Evolutionary conservation across 2,888 invertebrate genomes (phyloP).

Genomic region (Morpho helenor): DNA sequence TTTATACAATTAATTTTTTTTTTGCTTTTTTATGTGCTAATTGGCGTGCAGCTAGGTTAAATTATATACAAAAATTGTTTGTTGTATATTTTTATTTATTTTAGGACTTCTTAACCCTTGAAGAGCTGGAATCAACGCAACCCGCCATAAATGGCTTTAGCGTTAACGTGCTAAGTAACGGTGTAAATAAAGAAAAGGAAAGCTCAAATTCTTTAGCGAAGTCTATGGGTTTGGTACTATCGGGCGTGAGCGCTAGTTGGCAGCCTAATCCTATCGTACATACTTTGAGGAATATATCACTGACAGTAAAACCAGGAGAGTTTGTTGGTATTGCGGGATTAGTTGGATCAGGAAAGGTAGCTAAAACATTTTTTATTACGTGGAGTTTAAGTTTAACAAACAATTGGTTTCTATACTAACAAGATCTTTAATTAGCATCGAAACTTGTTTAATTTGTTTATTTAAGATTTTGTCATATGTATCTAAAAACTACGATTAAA

Average conservation of each 20-base stretch:
- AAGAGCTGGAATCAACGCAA: slow-evolving; percentile 52
- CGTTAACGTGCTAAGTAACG: slow-evolving; percentile 40
- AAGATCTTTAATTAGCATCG: no score
- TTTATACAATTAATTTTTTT: not conserved
- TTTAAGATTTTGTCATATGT: no score
- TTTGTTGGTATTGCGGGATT: slow-evolving; percentile 85
- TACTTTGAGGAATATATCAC: slow-evolving; percentile 71
- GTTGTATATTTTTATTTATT: slow-evolving; percentile 14
- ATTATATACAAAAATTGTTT: no score
- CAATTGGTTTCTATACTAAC: no score
- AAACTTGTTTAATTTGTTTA: no score
- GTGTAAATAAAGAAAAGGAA: slow-evolving; percentile 45
- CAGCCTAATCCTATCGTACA: slow-evolving; percentile 68
- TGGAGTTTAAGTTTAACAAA: no score
- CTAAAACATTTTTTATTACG: not conserved
- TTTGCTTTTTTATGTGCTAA: no score
- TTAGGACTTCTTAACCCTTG: slow-evolving; percentile 65
- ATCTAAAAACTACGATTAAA: no score
- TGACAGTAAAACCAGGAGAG: slow-evolving; percentile 76
- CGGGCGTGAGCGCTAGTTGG: slow-evolving; percentile 68
- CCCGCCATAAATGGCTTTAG: slow-evolving; percentile 32
- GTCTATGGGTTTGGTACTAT: slow-evolving; percentile 50
- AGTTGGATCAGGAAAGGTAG: slow-evolving; percentile 87
- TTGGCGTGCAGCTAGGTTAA: no score
- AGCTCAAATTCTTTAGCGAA: slow-evolving; percentile 37